Percentiles rank a stretch among this genome's conserved stretches.
Evolutionary conservation across 2,113 vertebrate genomes (phyloP).

Genomic region (Pampusana beccarii): DNA sequence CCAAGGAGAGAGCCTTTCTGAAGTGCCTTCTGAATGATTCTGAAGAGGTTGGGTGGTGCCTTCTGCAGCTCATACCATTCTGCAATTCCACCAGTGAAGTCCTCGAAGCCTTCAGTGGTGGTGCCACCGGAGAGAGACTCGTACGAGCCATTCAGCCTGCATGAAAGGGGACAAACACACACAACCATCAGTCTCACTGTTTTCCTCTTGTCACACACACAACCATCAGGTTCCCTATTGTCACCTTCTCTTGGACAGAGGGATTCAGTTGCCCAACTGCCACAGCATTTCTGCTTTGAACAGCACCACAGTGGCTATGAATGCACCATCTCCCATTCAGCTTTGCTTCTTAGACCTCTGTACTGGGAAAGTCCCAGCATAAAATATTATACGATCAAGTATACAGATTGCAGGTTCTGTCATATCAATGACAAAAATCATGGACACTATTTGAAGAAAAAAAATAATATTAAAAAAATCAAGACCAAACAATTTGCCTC

Average conservation of each 20-base stretch:
- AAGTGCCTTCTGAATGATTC: conserved; percentile 89
- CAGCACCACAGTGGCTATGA: neutral
- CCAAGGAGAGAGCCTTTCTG: conserved; percentile 89
- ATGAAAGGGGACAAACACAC: neutral
- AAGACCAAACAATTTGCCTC: neutral
- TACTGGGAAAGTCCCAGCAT: neutral
- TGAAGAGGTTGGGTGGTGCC: conserved; percentile 85
- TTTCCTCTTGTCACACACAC: neutral
- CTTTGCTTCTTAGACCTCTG: neutral
- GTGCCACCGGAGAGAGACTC: conserved; percentile 90
- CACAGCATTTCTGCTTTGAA: neutral
- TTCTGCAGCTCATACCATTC: conserved; percentile 87
- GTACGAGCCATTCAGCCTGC: conserved; percentile 88
- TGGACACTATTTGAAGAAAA: neutral
- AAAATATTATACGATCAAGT: neutral
- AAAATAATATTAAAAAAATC: neutral
- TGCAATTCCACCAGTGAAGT: conserved; percentile 93
- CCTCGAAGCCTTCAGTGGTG: conserved; percentile 94
- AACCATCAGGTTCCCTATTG: neutral
- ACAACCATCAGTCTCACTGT: neutral
- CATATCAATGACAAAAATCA: neutral
- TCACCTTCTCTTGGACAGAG: neutral
- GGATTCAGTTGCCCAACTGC: neutral
- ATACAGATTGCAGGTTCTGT: neutral
- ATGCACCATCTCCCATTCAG: neutral